A percentile compares a stretch with the other conserved stretches of the same genome.
Conservation (phyloP, 2,888 invertebrate genomes). For the Chesias legatella region DNA sequence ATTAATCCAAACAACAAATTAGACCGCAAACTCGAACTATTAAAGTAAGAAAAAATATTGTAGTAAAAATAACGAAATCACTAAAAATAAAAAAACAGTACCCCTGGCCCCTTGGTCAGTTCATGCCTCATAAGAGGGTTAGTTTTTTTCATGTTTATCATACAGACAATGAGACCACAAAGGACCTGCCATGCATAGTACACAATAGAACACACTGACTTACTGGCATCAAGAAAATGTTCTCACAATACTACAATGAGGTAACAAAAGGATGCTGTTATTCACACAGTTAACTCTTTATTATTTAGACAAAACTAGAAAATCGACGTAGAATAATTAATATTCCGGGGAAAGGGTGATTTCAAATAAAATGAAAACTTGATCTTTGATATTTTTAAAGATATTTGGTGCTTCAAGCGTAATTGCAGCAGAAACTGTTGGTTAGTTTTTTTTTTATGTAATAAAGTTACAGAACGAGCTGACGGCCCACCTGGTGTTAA, state of each 20-base stretch:
- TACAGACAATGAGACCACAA: conserved; percentile 50
- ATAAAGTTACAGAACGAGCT: no score
- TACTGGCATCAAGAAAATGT: conserved; percentile 54
- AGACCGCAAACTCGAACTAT: no score
- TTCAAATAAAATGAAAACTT: no score
- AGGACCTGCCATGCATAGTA: conserved; percentile 38
- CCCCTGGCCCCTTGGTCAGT: conserved; percentile 14
- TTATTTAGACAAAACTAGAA: conserved; percentile 44
- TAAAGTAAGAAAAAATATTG: no score
- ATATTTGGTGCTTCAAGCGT: no score
- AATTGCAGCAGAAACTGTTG: no score
- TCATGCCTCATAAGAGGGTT: conserved; percentile 31
- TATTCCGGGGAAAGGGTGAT: conserved; percentile 1
- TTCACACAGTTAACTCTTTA: conserved; percentile 77
- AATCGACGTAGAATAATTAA: conserved; percentile 6
- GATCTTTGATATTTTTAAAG: no score
- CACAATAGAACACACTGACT: conserved; percentile 34
- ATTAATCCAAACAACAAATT: no score
- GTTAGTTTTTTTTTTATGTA: no score
- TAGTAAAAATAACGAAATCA: no score
- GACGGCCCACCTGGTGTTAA: no score
- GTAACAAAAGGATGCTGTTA: conserved; percentile 77
- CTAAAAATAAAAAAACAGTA: no score
- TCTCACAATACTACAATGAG: conserved; percentile 74
- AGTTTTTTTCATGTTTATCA: conserved; percentile 37